A percentile compares a stretch with the other conserved stretches of the same genome.
Conservation (phyloP, 2,888 invertebrate genomes). For the Melanostoma mellinum region DNA sequence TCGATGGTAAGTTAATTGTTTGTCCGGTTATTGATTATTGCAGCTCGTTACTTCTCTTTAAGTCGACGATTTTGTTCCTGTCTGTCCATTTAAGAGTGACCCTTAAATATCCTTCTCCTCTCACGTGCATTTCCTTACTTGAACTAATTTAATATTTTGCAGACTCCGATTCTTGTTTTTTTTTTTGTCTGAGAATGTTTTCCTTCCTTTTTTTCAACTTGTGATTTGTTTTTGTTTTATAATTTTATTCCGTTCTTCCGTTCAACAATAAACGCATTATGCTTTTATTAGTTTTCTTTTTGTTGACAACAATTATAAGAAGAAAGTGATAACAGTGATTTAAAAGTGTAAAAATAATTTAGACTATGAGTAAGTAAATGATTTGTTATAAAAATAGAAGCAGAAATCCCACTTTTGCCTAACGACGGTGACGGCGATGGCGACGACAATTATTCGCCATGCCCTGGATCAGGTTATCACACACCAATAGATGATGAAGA, state of each 20-base stretch:
- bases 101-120: conserved; percentile 6
- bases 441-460: conserved; percentile 82
- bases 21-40: conserved; percentile 34
- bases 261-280: background rate
- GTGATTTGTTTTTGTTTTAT: conserved; percentile 30
- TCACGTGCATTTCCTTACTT: conserved; percentile 13
- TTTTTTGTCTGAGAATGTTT: conserved; percentile 25
- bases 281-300: conserved; percentile 1
- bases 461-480: conserved; percentile 87
- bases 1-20: conserved; percentile 87
- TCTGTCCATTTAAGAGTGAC: conserved; percentile 38
- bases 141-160: conserved; percentile 23
- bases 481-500: conserved; percentile 89
- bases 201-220: background rate
- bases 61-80: conserved; percentile 59
- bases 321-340: conserved; percentile 14
- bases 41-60: conserved; percentile 23
- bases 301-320: background rate
- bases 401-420: conserved; percentile 82
- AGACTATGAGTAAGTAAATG: conserved; percentile 43
- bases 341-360: conserved; percentile 37
- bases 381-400: conserved; percentile 66
- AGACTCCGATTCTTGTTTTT: conserved; percentile 15
- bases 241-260: conserved; percentile 10
- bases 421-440: conserved; percentile 82